Evolutionary conservation across 1,140 invertebrate genomes (phyloP).

Genomic region (Steinernema khuongi): DNA sequence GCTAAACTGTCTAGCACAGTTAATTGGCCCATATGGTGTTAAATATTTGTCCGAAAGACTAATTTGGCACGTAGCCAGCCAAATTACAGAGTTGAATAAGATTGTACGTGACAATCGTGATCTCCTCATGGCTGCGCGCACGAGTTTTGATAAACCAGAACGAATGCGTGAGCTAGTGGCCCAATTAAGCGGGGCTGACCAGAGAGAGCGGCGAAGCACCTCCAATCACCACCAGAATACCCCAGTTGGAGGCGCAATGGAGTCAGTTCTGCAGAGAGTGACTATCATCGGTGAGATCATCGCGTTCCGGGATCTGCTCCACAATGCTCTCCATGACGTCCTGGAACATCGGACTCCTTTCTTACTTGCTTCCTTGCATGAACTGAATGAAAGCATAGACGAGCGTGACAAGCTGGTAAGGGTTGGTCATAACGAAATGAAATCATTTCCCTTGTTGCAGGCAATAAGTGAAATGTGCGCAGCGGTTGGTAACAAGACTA

Average conservation of each 20-base stretch:
- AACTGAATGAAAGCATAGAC: slow-evolving; percentile 84
- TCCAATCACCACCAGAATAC: slow-evolving; percentile 20
- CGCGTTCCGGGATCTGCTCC: slow-evolving; percentile 84
- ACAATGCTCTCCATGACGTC: slow-evolving; percentile 83
- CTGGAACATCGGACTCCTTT: slow-evolving; percentile 92
- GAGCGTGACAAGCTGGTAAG: slow-evolving; percentile 75
- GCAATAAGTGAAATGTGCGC: slow-evolving; percentile 93
- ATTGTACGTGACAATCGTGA: slow-evolving; percentile 86
- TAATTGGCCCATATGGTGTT: slow-evolving; percentile 97
- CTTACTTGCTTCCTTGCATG: slow-evolving; percentile 83
- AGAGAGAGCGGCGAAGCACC: slow-evolving; percentile 24
- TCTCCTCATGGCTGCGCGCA: slow-evolving; percentile 76
- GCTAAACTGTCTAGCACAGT: slow-evolving; percentile 85
- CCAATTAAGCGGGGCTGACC: slow-evolving; percentile 63
- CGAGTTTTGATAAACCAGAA: slow-evolving; percentile 92
- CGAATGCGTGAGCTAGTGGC: slow-evolving; percentile 91
- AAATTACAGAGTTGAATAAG: slow-evolving; percentile 87
- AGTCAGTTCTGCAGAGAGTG: slow-evolving; percentile 77
- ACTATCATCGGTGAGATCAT: slow-evolving; percentile 95
- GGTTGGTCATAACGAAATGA: not conserved
- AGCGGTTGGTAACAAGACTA: slow-evolving; percentile 81
- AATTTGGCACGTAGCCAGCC: slow-evolving; percentile 95
- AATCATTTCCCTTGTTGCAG: slow-evolving; percentile 59
- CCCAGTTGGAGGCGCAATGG: slow-evolving; percentile 36
- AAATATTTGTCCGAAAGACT: slow-evolving; percentile 90